Evolutionary conservation across 92 coral and sea anemone species (phyloP), one percentile per base, ranked within the genome.

Genomic region (Heteractis magnifica): DNA sequence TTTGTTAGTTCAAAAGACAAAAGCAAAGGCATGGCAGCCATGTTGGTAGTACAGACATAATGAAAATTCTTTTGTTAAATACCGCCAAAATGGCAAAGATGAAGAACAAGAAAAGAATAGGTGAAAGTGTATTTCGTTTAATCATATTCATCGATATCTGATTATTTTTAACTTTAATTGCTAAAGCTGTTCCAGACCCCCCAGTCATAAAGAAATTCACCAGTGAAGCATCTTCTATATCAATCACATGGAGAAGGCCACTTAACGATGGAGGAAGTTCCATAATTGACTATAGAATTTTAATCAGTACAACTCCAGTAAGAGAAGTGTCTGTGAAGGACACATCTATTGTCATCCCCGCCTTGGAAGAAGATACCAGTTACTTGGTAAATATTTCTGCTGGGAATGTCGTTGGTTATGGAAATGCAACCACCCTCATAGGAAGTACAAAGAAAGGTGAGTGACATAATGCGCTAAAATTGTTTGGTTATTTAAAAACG

Each of bases 351-450:
- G 77, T 77, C 6, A 75, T 89, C 11, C 71, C 83, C 56, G 88
- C 82, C 44, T 68, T 89, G 65, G 68, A 65, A 49, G 76, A 79
- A 34, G 19, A 52, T 59, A 81, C 89, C 20, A 71, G 50, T 3
- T 90, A 90, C 81, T 26, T 41, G 20, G 83, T 90, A 18, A 85
- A 85, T 48, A 52, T 90, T 6, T 76, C 81, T 15, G 93, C 93
- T 5, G 55, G 78, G 58, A 90, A 87, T 84, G 56, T 81, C 20
- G 89, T 84, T 34, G 93, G 93, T 26, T 72, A 81, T 71, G 74
- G 91, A 13, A 80, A 80, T 80, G 76, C 58, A 18, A 62, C 83
- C 41, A 80, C 58, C 65, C 14, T 41, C 15, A 7, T 34, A 48
- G 52, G 11, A 60, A 21, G 52, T 8, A 80, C 83, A 8, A 65